Evolutionary conservation across 2,113 vertebrate species (phyloP).

Genomic region (Clarias batrachus): DNA sequence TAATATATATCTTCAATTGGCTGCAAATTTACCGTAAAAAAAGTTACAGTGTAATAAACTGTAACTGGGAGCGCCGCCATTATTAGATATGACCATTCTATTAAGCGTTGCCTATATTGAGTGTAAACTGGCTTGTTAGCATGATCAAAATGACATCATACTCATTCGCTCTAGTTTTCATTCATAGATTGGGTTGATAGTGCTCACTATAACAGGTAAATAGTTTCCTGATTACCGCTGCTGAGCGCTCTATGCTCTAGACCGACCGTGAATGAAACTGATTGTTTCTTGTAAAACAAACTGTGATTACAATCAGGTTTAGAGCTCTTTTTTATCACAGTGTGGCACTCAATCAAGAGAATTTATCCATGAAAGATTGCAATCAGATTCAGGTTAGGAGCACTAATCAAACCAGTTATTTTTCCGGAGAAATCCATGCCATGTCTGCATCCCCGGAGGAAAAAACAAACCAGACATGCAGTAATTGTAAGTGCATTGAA

Average conservation of each 20-base stretch:
- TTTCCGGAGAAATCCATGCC: slow-evolving; percentile 27
- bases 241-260: slow-evolving; percentile 9
- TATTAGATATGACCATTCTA: background rate
- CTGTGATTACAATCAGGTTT: slow-evolving; percentile 49
- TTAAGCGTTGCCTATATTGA: background rate
- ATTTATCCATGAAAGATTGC: slow-evolving; percentile 39
- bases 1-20: too few species aligned
- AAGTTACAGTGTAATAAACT: background rate
- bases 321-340: slow-evolving; percentile 37
- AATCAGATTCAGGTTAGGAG: slow-evolving; percentile 39
- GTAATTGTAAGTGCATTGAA: slow-evolving; percentile 21
- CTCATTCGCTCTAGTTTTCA: background rate
- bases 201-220: slow-evolving; percentile 19
- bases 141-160: background rate
- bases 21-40: too few species aligned
- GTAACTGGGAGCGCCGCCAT: background rate
- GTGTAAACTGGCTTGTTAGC: background rate
- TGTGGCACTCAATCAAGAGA: slow-evolving; percentile 44
- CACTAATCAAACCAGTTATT: slow-evolving; percentile 35
- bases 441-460: slow-evolving; percentile 18
- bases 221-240: slow-evolving; percentile 15
- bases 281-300: slow-evolving; percentile 48
- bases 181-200: background rate
- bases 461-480: slow-evolving; percentile 28
- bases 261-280: slow-evolving; percentile 40